Base-by-base conservation (phyloP, 2,888 invertebrate genomes). In the Rhagonycha fulva region DNA sequence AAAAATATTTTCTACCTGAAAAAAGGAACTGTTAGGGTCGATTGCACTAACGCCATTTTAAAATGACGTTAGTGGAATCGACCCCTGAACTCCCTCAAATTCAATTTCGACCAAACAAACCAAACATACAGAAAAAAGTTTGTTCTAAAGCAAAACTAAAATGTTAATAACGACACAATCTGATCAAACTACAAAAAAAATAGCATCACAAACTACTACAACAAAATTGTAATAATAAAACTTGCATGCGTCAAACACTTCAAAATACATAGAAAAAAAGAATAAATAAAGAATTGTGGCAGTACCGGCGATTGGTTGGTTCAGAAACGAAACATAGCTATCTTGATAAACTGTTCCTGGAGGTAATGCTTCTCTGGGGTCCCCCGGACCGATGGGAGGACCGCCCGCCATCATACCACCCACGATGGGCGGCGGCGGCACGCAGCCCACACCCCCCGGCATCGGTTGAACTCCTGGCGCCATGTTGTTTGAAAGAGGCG, bases 251-350 rank as follows among this genome's bases (percentile, higher is more conserved):
- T 85, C 63, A 85, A 85, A 84, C 82, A 83, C 71, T 72, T 70
- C 62, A 62, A 84, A 82, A 84, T 84, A 83, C 83, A 82, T 68
- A 77, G 73, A 76, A 76, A 74, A 78, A 81, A 80, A 82, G 79
- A 78, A 78, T 80, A 82, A 82, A 84, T 84, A 83, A 82, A 83
- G 84, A 82, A 83, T 84, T 83, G 85, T 85, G 85, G 87, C 86
- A 86, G 87, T 87, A 87, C 88, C 88, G 85, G 88, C 90, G 84
- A 84, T 83, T 78, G 90, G 90, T 85, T 91, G 91, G 88, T 91
- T 91, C 87, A 92, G 90, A 88, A 92, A 92, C 83, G 92, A 91
- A 87, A 92, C 91, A 87, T 92, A 92, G 89, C 92, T 92, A 89
- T 92, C 92, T 88, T 92, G 92, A 87, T 92, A 91, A 87, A 92